phyloP scores from a whole-genome alignment of 2,888 invertebrate species.

The Baronia brevicornis region DNA sequence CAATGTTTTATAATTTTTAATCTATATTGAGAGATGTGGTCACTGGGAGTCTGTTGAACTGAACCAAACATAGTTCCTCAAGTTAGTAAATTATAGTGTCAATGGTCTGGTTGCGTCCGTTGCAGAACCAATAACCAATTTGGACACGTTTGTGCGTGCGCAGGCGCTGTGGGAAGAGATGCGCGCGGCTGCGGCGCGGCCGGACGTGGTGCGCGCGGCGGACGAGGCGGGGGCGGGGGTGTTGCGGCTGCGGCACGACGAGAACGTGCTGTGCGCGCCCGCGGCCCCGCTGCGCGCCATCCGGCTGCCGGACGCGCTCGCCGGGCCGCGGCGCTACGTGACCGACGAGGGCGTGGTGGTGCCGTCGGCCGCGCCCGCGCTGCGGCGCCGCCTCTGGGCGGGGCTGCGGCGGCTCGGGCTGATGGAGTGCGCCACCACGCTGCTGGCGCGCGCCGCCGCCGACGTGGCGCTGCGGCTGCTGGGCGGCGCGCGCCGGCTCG shows the following conservation, averaged over 20 bases:
- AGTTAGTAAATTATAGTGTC: no score
- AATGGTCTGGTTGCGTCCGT: no score
- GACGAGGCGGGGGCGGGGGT: conserved; percentile 33
- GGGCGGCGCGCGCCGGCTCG: conserved; percentile 89
- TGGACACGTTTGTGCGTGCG: neutral
- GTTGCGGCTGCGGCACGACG: conserved; percentile 85
- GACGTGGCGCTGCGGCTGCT: conserved; percentile 85
- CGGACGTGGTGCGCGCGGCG: conserved; percentile 56
- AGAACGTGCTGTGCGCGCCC: conserved; percentile 80
- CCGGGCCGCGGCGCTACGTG: conserved; percentile 76
- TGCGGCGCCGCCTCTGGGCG: conserved; percentile 81
- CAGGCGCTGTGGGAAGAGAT: conserved; percentile 55
- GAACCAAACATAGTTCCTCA: no score
- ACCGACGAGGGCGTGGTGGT: conserved; percentile 88
- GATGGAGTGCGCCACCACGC: conserved; percentile 82
- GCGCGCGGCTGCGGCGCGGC: conserved; percentile 36
- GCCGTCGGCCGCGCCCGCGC: conserved; percentile 81
- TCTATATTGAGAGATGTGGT: no score
- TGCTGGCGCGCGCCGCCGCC: conserved; percentile 88
- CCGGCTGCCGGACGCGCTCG: conserved; percentile 78
- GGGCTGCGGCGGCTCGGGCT: conserved; percentile 77
- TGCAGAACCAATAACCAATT: no score
- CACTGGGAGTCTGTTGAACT: no score
- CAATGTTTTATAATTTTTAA: no score
- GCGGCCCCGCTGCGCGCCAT: conserved; percentile 68